Percentiles rank a stretch among this genome's conserved stretches.
These are phyloP conservation scores for Antedon bifida DNA, from an alignment of 35 echinoderm and acorn worm species.

Conservation along the genomic window DNA sequence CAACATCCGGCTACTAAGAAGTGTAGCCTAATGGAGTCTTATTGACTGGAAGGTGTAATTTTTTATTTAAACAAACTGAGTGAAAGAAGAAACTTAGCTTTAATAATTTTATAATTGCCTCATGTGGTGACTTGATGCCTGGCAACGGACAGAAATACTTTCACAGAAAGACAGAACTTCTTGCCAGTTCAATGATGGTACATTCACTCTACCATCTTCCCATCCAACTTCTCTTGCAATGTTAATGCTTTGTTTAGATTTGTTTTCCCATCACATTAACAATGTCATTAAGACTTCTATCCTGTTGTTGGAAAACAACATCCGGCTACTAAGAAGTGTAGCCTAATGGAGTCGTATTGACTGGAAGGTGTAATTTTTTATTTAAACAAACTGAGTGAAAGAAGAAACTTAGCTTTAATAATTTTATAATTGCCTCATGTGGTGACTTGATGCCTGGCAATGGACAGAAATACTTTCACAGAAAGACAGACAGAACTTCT, in stretches of 20 bases:
- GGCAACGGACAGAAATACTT: background rate
- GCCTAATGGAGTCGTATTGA: background rate
- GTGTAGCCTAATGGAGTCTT: background rate
- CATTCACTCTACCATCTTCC: background rate
- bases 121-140: constrained; percentile 9
- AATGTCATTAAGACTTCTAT: background rate
- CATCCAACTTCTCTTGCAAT: background rate
- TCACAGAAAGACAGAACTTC: background rate
- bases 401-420: too few relatives aligned
- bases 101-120: too few relatives aligned
- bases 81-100: too few relatives aligned
- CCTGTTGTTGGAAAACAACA: background rate
- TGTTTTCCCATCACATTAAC: background rate
- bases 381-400: too few relatives aligned
- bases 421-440: background rate
- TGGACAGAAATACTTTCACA: background rate
- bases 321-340: background rate
- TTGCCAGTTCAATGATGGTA: background rate
- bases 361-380: too few relatives aligned
- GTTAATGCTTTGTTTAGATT: background rate
- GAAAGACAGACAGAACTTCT: background rate
- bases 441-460: constrained; percentile 9
- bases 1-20: background rate
- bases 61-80: too few relatives aligned
- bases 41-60: background rate